These are phyloP conservation scores for Caenorhabditis macrosperma DNA, from an alignment of 2,888 invertebrate species.

Conservation along the genomic window DNA sequence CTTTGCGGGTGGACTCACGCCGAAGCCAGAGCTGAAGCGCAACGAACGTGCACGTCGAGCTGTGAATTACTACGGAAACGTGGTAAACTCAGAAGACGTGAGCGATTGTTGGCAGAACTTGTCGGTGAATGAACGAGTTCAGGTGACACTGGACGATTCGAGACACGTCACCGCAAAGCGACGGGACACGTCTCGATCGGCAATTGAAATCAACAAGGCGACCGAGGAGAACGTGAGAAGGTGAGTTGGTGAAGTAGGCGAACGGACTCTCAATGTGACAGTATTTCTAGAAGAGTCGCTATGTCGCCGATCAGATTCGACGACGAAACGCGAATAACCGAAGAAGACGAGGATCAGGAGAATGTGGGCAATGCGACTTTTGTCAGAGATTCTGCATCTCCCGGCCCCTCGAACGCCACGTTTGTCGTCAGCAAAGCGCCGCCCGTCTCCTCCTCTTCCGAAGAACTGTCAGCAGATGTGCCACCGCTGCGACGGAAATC, in stretches of 20 bases:
- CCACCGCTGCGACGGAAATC: constrained; percentile 21
- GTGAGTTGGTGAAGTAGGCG: constrained; percentile 1
- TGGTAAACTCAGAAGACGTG: constrained; percentile 45
- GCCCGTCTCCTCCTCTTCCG: background rate
- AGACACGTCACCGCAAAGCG: background rate
- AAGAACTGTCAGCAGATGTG: constrained; percentile 5
- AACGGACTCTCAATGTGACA: background rate
- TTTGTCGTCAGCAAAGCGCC: constrained; percentile 10
- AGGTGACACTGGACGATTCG: constrained; percentile 36
- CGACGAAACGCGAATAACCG: constrained; percentile 40
- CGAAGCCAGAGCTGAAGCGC: constrained; percentile 53
- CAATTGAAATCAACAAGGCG: constrained; percentile 18
- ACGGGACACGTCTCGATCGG: background rate
- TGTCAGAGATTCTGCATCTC: constrained; percentile 3
- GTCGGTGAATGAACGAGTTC: background rate
- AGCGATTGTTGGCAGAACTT: background rate
- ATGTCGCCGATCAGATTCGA: constrained; percentile 51
- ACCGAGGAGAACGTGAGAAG: constrained; percentile 40
- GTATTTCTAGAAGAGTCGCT: constrained; percentile 31
- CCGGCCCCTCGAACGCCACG: constrained; percentile 1
- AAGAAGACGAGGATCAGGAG: constrained; percentile 35
- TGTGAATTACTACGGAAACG: constrained; percentile 46
- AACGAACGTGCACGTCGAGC: constrained; percentile 47
- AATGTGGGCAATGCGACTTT: constrained; percentile 32
- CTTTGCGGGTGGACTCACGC: constrained; percentile 32